Evolutionary conservation across 2,113 vertebrate genomes (phyloP), one percentile per base, ranked within the genome.

Genomic region (Pristiophorus japonicus): DNA sequence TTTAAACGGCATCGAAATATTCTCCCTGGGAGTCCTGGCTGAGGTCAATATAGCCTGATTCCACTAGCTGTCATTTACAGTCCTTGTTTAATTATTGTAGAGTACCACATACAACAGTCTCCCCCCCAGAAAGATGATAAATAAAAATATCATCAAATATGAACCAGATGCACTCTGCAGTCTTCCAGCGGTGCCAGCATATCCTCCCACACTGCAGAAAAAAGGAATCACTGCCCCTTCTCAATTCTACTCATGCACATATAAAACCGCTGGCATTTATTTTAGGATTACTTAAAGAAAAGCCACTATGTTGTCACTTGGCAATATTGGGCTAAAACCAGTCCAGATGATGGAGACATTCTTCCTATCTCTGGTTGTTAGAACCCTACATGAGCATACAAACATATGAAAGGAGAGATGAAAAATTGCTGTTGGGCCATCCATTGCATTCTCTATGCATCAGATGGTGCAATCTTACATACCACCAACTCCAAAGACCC

Each of bases 21-120:
- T 94, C 92, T 94, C 63, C 65, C 65, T 66, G 92, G 65, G 92
- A 94, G 65, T 42, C 63, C 92, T 67, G 3, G 30, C 59, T 67
- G 42, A 70, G 63, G 92, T 67, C 22, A 34, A 65, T 63, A 22
- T 42, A 14, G 91, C 63, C 18, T 67, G 10, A 66, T 30, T 67
- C 62, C 24, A 67, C 92, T 24, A 27, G 38, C n/a, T 94, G 63
- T 20, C 63, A 45, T 94, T 94, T 45, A 24, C 42, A 94, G 4
- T 67, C n/a, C 22, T 67, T 45, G 18, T 94, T 94, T 42, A 66
- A 94, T 67, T 45, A 94, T 34, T 67, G 63, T 3, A 45, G 92
- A 94, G 38, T 47, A 24, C 65, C 38, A 45, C 38, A 45, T 42
- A 67, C 7, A 94, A 94, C 62, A 65, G 22, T 45, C n/a, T 94